Base-by-base conservation (phyloP, 2,888 invertebrate genomes). In the Timema podura region DNA sequence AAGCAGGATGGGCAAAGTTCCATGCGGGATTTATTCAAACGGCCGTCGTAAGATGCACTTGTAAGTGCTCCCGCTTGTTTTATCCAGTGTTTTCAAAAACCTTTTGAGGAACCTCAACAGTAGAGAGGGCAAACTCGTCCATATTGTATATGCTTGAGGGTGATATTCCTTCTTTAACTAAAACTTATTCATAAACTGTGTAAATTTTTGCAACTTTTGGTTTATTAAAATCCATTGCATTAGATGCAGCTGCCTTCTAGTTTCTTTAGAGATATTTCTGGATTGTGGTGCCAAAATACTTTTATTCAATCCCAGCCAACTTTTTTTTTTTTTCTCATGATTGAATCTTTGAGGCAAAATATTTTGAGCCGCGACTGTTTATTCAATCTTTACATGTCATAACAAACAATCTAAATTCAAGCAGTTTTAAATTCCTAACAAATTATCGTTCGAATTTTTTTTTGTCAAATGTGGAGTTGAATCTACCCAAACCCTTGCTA, bases 11-110 rank as follows among this genome's bases (percentile, higher is more conserved):
- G n/a, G 75, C 47, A 48, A 72, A 74, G n/a, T 64, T 65, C n/a
- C 75, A 73, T 48, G 70, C 66, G n/a, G 76, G 73, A 74, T 68
- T 75, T 65, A 74, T 71, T 30, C 68, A 69, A 67, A 72, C 74
- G 47, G 75, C 49, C 10, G 76, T 44, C 0, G 76, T 77, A 8
- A 77, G 71, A 15, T 73, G 65, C 73, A 48, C 74, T 73, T 7
- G 75, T 73, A 44, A 61, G 1, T 6, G 61, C 61, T 15, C 75
- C 75, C 48, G 75, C 74, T 70, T 75, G 15, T 61, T 61, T 16
- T 61, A 44, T 61, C 5, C 61, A 5, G 61, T 61, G 2, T 8
- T 61, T 10, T 8, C 61, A 61, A 61, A 61, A 61, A 15, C 61
- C 61, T 61, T 16, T 13, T 61, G 61, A 7, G 16, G 16, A 30